Percentiles rank a stretch among this genome's conserved stretches.
phyloP scores from a whole-genome alignment of 2,888 invertebrate genomes.

The Leptinotarsa rubiginosa region DNA sequence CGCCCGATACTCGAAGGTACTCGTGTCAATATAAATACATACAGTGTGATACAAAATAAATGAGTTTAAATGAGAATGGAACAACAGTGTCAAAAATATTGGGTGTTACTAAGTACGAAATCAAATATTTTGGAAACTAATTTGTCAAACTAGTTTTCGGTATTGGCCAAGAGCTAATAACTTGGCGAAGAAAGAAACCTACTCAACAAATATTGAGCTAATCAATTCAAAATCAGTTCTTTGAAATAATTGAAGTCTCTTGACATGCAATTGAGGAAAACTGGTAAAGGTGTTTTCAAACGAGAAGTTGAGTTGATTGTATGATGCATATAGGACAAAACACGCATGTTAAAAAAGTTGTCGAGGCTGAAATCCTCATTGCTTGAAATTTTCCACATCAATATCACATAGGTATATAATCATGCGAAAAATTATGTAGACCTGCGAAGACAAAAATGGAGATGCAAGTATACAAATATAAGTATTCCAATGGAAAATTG shows the following conservation, averaged over 20 bases:
- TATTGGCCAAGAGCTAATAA: too few relatives aligned
- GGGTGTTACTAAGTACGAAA: too few relatives aligned
- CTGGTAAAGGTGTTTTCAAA: not conserved
- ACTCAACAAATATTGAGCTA: too few relatives aligned
- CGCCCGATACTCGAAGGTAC: too few relatives aligned
- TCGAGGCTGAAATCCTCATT: slow-evolving; percentile 19
- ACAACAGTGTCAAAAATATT: too few relatives aligned
- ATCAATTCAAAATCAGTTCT: too few relatives aligned
- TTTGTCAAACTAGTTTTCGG: too few relatives aligned
- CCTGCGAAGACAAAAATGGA: not conserved
- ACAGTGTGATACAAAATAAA: too few relatives aligned
- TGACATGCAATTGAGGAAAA: not conserved
- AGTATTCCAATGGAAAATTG: not conserved
- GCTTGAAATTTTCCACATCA: slow-evolving; percentile 6
- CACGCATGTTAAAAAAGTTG: not conserved
- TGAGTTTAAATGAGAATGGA: too few relatives aligned
- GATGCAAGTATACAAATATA: not conserved
- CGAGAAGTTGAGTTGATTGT: not conserved
- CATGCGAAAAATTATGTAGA: not conserved
- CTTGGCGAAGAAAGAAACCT: too few relatives aligned
- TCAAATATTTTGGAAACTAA: too few relatives aligned
- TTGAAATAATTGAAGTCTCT: not conserved
- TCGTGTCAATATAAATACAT: too few relatives aligned
- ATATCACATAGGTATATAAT: slow-evolving; percentile 17
- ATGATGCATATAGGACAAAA: slow-evolving; percentile 5